Evolutionary conservation across 2,888 invertebrate genomes (phyloP), one percentile per base, ranked within the genome.

Genomic region (Nephrotoma guestfalica): DNA sequence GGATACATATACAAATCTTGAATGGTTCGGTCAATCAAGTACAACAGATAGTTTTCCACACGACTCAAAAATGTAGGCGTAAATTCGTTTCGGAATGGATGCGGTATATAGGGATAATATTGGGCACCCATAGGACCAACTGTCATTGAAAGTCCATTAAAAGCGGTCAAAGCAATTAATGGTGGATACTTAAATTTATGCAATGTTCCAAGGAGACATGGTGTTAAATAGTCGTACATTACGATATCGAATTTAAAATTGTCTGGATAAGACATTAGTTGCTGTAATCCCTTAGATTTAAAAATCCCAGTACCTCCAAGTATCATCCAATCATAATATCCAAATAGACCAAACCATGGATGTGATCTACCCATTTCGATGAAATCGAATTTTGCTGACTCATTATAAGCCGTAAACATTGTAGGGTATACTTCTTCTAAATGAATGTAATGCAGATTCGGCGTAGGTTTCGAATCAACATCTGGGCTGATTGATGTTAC

Each of bases 171-270:
- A 4, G 88, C 89, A 2, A 90, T 87, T 0, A 88, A 87, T 1
- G 89, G 89, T 13, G 90, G 89, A 86, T 89, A 88, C 6, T 89
- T 88, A 86, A 90, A 91, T 85, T 89, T 89, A 71, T 89, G 89
- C 3, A 90, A 88, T 1, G 90, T 86, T 11, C 89, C 89, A 83
- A 89, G 87, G 0, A 90, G 86, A 86, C 90, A 90, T 2, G 88
- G 86, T 0, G 89, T 88, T 2, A 87, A 47, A 18, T 89, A 87
- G 86, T 90, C 90, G 11, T 89, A 87, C 2, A 90, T 87, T 13
- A 90, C 89, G 6, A 89, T 57, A 87, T 90, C 90, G 86, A 90
- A 90, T 86, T 89, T 89, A 87, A 89, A 90, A 87, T 89, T 88
- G 40, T 88, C 86, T 0, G 90, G 89, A 87, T 90, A 89, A 41